Conservation (phyloP, 2,888 invertebrate species). For the Phrixothrix hirtus region DNA sequence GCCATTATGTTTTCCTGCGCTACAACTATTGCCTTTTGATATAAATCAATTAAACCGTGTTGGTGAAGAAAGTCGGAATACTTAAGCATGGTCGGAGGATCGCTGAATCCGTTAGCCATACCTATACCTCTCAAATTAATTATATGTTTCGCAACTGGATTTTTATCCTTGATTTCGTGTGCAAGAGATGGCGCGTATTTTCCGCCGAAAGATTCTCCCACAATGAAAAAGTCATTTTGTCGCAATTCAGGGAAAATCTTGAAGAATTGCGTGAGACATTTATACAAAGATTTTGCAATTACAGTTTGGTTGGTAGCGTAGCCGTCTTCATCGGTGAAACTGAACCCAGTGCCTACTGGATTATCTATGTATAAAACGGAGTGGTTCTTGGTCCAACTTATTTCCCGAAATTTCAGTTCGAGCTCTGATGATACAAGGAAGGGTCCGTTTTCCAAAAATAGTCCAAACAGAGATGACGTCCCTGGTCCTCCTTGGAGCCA, state of each 20-base stretch:
- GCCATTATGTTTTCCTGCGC: no score
- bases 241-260: not conserved
- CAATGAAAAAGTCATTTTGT: not conserved
- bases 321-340: constrained; percentile 77
- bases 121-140: no score
- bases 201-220: not conserved
- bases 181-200: not conserved
- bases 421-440: constrained; percentile 41
- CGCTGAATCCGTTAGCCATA: no score
- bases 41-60: no score
- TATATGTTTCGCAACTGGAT: no score
- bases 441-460: constrained; percentile 67
- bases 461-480: constrained; percentile 60
- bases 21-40: no score
- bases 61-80: no score
- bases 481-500: constrained; percentile 67
- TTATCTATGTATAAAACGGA: constrained; percentile 84
- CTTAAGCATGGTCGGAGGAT: no score
- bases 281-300: constrained; percentile 75
- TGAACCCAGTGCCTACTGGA: constrained; percentile 87
- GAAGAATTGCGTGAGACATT: constrained; percentile 72
- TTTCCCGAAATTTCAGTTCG: constrained; percentile 47
- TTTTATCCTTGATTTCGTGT: not conserved
- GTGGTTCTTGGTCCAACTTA: constrained; percentile 76
- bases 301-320: constrained; percentile 74